Base-by-base conservation (phyloP, 2,113 vertebrate species). In the Leptocoma aspasia region DNA sequence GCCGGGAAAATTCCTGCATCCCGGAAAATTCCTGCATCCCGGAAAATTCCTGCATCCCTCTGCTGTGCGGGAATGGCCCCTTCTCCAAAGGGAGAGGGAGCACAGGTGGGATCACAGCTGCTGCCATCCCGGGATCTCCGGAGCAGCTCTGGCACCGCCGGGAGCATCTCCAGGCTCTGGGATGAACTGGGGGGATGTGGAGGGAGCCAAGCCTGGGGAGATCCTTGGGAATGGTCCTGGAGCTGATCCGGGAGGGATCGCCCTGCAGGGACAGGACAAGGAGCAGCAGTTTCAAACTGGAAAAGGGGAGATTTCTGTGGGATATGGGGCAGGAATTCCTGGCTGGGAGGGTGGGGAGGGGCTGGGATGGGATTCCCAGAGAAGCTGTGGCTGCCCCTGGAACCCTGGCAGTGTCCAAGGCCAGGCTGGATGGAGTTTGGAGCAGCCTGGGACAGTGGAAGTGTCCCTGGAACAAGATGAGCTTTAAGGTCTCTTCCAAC, bases 381-480 rank as follows among this genome's bases (percentile, higher is more conserved):
- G 52, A 0, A 66, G 26, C 5, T 41, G 33, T 28, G 27, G 60
- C 13, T 49, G 19, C 6, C 33, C 6, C 44, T 82, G 64, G 65
- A 49, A 53, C 37, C 10, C 17, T 63, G 13, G n/a, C 0, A 72
- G 27, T 20, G 47, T 2, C 78, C 69, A 9, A 72, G 37, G 30
- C 15, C 42, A 10, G 37, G 16, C 0, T 82, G 53, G 22, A 20
- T 4, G 5, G 42, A 1, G 22, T 22, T 61, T 31, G n/a, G 83
- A 53, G 6, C 39, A 72, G 1, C 27, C 44, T 49, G 59, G 22
- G 7, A 8, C 0, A 4, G 10, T 16, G 64, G 49, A 49, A 4
- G 0, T 35, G 16, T 54, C 11, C 9, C 44, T 49, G 71, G 71
- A 50, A 42, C 11, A 6, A 2, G 54, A 45, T 10, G 63, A 60